Evolutionary conservation across 92 coral and sea anemone species (phyloP), one percentile per base, ranked within the genome.

Genomic region (Phymanthus crucifer): DNA sequence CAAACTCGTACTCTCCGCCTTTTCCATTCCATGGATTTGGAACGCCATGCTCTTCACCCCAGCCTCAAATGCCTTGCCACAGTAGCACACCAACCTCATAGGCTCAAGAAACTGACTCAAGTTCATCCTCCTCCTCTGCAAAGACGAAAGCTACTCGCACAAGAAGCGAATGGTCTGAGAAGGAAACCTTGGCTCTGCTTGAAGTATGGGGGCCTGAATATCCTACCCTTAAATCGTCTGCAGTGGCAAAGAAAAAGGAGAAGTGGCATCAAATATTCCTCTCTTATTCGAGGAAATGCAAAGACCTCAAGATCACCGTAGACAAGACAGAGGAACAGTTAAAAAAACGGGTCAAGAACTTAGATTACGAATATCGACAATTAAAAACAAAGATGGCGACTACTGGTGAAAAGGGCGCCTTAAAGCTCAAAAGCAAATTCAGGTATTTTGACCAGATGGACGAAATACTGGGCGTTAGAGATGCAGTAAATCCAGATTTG

Each of bases 401-500:
- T 37, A 86, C 86, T 40, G 83, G 83, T 11, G 86, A 86, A 81
- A 78, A 86, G 80, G 83, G 89, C 0, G 79, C 78, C 19, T 73
- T 81, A 45, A 82, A 87, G 79, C 80, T 82, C 45, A 81, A 77
- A 68, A 64, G 80, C 32, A 80, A 74, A 61, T 83, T 84, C 57
- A 23, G 67, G 12, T 83, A 52, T 47, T 87, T 72, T 71, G 74
- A 78, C n/a, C 80, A 87, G 67, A 32, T 78, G 70, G 84, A 83
- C 32, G 74, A 87, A 26, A 40, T 83, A 17, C 84, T 78, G 14
- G 82, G 84, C 4, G 78, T 45, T 65, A 67, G 88, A 70, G 88
- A 88, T 45, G 85, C 88, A 35, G 46, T 81, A 31, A 88, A 83
- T 75, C 88, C 91, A 40, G 88, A 79, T 45, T 2, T 69, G 65